These are phyloP conservation scores for Olivierus martensii DNA, from an alignment of 1,140 invertebrate species.

Conservation along the genomic window DNA sequence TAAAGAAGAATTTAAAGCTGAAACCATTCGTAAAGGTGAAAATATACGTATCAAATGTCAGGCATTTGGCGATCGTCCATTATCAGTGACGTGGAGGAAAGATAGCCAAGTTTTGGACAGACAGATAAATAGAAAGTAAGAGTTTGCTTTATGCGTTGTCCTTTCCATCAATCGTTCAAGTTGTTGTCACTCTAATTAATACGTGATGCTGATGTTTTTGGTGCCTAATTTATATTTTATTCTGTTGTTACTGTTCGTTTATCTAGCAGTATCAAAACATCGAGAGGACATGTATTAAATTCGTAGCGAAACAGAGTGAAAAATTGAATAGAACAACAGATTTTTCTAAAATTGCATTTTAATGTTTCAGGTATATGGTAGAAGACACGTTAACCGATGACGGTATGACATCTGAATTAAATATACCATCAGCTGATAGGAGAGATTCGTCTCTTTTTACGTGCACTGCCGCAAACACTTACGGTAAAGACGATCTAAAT, in stretches of 20 bases:
- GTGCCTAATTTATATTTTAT: no score
- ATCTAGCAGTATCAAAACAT: no score
- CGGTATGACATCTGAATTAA: conserved; percentile 21
- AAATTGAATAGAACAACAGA: background rate
- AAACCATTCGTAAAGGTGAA: conserved; percentile 21
- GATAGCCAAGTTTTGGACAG: conserved; percentile 17
- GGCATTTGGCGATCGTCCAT: conserved; percentile 33
- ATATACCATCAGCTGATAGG: conserved; percentile 32
- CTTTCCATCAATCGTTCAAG: no score
- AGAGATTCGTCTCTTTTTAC: conserved; percentile 86
- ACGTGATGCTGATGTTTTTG: no score
- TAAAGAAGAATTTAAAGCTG: conserved; percentile 17
- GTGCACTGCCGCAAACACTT: conserved; percentile 85
- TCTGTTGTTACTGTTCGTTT: no score
- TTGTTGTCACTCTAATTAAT: no score
- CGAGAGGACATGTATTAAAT: no score
- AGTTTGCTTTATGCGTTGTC: no score
- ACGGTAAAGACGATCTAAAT: conserved; percentile 87
- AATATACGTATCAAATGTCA: conserved; percentile 31
- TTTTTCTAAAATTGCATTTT: background rate
- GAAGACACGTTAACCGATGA: conserved; percentile 19
- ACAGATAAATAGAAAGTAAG: conserved; percentile 12
- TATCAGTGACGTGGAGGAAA: conserved; percentile 29
- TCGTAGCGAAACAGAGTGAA: no score
- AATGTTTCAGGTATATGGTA: conserved; percentile 10